Evolutionary conservation across 2,113 vertebrate species (phyloP).

Genomic region (Abramis brama): DNA sequence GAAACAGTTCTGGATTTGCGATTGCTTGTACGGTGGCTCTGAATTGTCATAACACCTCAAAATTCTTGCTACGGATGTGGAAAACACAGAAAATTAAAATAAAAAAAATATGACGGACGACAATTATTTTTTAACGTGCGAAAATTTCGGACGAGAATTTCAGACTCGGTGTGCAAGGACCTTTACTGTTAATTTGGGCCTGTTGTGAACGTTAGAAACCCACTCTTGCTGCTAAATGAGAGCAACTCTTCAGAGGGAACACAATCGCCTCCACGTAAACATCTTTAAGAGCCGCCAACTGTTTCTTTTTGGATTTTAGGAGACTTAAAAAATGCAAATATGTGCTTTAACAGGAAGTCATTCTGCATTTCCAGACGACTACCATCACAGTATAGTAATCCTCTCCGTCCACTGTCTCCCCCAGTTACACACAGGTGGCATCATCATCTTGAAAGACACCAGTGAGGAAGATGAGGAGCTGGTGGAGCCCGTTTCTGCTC

Average conservation of each 20-base stretch:
- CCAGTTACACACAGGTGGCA: slow-evolving; percentile 94
- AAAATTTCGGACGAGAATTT: too few species aligned
- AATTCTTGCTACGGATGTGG: too few species aligned
- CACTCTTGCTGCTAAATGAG: background rate
- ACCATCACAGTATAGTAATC: background rate
- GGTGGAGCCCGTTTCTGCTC: slow-evolving; percentile 95
- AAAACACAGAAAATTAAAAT: too few species aligned
- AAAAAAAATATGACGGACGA: too few species aligned
- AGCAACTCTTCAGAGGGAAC: background rate
- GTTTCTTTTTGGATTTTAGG: background rate
- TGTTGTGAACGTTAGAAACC: slow-evolving; percentile 37
- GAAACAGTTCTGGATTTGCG: too few species aligned
- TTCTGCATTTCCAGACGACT: background rate
- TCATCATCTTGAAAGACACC: slow-evolving; percentile 97
- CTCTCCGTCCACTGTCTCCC: background rate
- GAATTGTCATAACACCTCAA: too few species aligned
- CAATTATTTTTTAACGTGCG: too few species aligned
- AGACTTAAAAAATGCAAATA: background rate
- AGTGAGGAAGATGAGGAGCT: slow-evolving; percentile 96
- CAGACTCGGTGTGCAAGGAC: too few species aligned
- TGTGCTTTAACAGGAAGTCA: background rate
- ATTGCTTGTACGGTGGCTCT: too few species aligned
- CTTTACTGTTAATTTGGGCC: background rate
- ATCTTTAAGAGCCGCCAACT: background rate
- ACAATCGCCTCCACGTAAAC: background rate